These are phyloP conservation scores for Conger conger DNA, from an alignment of 2,113 vertebrate species.

Conservation along the genomic window DNA sequence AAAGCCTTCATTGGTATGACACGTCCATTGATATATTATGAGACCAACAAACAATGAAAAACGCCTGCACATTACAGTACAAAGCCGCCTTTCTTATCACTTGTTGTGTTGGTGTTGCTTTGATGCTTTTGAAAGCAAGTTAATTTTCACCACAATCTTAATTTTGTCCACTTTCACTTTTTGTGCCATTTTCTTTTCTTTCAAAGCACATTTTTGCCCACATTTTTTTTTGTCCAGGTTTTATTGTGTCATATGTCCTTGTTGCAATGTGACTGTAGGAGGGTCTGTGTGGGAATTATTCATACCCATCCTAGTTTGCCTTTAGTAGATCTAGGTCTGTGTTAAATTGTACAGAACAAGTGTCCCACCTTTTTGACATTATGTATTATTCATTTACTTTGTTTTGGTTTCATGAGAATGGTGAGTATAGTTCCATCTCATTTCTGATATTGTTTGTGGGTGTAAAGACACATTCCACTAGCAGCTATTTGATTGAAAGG, in stretches of 20 bases:
- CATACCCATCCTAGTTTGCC: neutral
- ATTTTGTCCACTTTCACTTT: too few relatives aligned
- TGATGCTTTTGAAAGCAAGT: too few relatives aligned
- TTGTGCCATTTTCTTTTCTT: too few relatives aligned
- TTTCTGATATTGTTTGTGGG: neutral
- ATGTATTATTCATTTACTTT: neutral
- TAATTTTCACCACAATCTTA: too few relatives aligned
- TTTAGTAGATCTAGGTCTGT: neutral
- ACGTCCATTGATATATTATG: too few relatives aligned
- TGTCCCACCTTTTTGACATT: neutral
- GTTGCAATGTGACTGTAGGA: neutral
- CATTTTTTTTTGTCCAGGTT: too few relatives aligned
- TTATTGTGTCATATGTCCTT: too few relatives aligned
- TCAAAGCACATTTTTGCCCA: too few relatives aligned
- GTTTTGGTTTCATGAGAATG: neutral
- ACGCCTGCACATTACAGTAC: too few relatives aligned
- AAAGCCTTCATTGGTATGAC: too few relatives aligned
- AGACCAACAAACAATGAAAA: conserved; percentile 66
- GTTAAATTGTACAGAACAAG: neutral
- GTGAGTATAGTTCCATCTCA: neutral
- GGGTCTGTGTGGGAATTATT: neutral
- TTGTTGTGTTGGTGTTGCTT: too few relatives aligned
- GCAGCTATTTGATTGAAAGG: neutral
- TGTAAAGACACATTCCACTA: neutral
- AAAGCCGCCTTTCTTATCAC: too few relatives aligned